Base-by-base conservation (phyloP, 2,888 invertebrate species). In the Melieria picta region DNA sequence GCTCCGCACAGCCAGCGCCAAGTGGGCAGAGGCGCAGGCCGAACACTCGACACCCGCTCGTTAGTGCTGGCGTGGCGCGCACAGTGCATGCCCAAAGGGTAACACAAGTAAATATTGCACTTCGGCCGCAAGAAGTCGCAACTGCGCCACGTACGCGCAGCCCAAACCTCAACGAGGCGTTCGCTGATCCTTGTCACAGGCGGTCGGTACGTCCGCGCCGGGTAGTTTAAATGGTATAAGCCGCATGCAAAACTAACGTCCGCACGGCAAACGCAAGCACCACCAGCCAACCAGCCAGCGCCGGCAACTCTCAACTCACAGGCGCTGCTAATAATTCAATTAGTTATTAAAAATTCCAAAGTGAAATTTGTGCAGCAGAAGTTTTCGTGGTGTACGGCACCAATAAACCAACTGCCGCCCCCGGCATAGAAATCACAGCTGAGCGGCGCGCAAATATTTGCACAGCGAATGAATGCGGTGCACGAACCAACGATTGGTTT, bases 151-250 rank as follows among this genome's bases (percentile, higher is more conserved):
- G 50, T 11, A 16, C 16, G 48, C 16, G 13, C 60, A 50, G 16
- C 30, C 11, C 57, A 77, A 80, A 80, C 79, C 80, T 77, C 80
- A 82, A 80, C 79, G 80, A 81, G 83, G 83, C 83, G 83, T 82
- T 79, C 78, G 80, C 79, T 82, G 83, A 82, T 82, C 83, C 83
- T 82, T 82, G 82, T 83, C 82, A 82, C 74, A 75, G 61, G 66
- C 56, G 63, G 62, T 63, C 78, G 64, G 52, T 57, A 57, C 74
- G 75, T 74, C 74, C 72, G 69, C 50, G 70, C 60, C 55, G 47
- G 30, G 30, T 30, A 30, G 30, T 30, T 30, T 30, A 30, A 30
- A 30, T 30, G 30, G 30, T 1, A 30, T 48, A 16, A 52, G 52
- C 52, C 43, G 50, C 42, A 60, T 60, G 30, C 30, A 60, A 16